phyloP scores from a whole-genome alignment of 1,140 invertebrate species.

The Neodiprion pinetum region DNA sequence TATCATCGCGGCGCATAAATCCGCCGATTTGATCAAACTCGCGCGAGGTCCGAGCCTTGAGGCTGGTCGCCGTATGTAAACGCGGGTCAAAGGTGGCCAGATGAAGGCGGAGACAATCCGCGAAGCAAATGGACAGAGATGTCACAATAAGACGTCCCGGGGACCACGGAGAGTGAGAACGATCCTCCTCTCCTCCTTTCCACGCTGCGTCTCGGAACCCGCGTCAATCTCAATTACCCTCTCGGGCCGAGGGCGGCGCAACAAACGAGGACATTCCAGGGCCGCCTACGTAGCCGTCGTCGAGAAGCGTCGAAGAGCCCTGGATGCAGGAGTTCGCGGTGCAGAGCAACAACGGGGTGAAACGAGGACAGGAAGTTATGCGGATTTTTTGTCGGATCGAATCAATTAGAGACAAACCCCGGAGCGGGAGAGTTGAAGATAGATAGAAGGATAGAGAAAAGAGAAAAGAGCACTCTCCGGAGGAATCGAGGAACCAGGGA shows the following conservation, averaged over 20 bases:
- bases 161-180: not conserved
- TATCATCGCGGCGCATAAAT: slow-evolving; percentile 6
- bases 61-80: slow-evolving; percentile 38
- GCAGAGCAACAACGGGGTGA: not conserved
- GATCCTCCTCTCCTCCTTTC: too few species aligned
- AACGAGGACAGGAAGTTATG: not conserved
- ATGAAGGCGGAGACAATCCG: slow-evolving; percentile 47
- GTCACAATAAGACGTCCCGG: slow-evolving; percentile 32
- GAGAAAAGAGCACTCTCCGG: slow-evolving; percentile 30
- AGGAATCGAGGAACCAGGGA: not conserved
- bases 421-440: slow-evolving; percentile 15
- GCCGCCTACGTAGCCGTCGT: not conserved
- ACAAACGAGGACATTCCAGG: not conserved
- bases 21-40: too few species aligned
- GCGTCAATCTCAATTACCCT: slow-evolving; percentile 7
- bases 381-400: not conserved
- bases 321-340: not conserved
- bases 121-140: slow-evolving; percentile 38
- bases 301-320: too few species aligned
- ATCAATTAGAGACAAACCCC: not conserved
- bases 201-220: not conserved
- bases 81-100: slow-evolving; percentile 42
- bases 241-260: not conserved
- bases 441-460: slow-evolving; percentile 46
- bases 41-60: slow-evolving; percentile 23